Percentiles rank a stretch among this genome's conserved stretches.
phyloP scores from a whole-genome alignment of 2,797 vertebrate species.

The Hylomyscus alleni region DNA sequence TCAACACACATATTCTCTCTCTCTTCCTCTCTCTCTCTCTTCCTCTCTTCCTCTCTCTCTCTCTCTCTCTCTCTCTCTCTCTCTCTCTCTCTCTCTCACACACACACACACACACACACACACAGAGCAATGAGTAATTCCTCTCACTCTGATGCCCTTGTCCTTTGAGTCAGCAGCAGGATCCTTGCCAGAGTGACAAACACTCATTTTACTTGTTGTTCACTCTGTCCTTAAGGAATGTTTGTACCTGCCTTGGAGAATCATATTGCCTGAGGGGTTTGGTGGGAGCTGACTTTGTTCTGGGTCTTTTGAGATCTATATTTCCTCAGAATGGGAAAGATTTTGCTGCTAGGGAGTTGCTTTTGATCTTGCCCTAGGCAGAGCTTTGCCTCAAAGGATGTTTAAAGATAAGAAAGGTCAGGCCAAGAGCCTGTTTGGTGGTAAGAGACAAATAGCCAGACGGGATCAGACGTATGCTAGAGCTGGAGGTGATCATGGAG shows the following conservation, averaged over 20 bases:
- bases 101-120: not conserved
- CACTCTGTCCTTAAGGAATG: not conserved
- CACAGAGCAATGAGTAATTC: not conserved
- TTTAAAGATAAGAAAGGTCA: not conserved
- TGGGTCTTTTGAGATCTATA: not conserved
- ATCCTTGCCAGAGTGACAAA: not conserved
- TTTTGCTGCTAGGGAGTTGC: not conserved
- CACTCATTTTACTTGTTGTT: not conserved
- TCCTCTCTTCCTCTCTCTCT: too few species aligned
- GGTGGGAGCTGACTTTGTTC: not conserved
- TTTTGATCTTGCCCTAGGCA: not conserved
- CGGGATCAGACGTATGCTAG: not conserved
- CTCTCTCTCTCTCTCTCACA: not conserved
- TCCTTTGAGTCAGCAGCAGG: conserved; percentile 9
- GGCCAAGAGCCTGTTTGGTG: not conserved
- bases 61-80: too few species aligned
- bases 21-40: too few species aligned
- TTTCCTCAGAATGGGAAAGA: not conserved
- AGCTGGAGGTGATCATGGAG: not conserved
- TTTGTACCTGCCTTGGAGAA: not conserved
- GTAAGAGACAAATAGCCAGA: not conserved
- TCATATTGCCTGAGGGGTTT: not conserved
- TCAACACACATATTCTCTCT: not conserved
- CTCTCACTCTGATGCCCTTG: not conserved
- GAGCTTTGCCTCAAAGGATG: not conserved